Conservation (phyloP, 1,140 invertebrate species). For the Adelges cooleyi region DNA sequence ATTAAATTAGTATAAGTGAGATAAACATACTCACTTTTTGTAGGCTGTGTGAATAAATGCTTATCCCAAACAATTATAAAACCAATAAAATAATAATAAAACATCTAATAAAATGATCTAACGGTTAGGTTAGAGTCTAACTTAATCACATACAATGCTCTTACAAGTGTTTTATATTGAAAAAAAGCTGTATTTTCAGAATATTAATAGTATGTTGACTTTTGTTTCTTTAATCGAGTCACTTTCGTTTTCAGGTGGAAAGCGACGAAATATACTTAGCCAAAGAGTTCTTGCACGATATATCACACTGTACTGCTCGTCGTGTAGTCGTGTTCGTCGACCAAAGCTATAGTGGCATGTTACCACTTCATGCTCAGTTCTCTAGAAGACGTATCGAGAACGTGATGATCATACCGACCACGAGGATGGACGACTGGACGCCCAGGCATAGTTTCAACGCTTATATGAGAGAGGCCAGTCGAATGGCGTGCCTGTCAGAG, state of each 20-base stretch:
- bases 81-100: too few species aligned
- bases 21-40: too few species aligned
- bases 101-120: too few species aligned
- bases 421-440: background rate
- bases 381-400: background rate
- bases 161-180: too few species aligned
- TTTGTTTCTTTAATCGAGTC: too few species aligned
- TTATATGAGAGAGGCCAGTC: slow-evolving; percentile 2
- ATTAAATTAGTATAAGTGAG: too few species aligned
- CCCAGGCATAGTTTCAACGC: slow-evolving; percentile 15
- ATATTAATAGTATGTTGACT: too few species aligned
- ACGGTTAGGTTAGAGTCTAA: too few species aligned
- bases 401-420: slow-evolving; percentile 18
- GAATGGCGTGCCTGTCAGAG: background rate
- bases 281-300: slow-evolving; percentile 41
- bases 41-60: too few species aligned
- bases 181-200: too few species aligned
- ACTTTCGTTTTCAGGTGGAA: slow-evolving; percentile 32
- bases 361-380: slow-evolving; percentile 33
- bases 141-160: too few species aligned
- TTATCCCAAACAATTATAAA: too few species aligned
- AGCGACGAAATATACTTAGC: slow-evolving; percentile 42
- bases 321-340: slow-evolving; percentile 43
- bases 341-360: slow-evolving; percentile 41
- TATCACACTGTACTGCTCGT: slow-evolving; percentile 40